phyloP scores from a whole-genome alignment of 2,113 vertebrate species.

The Anarrhichthys ocellatus region DNA sequence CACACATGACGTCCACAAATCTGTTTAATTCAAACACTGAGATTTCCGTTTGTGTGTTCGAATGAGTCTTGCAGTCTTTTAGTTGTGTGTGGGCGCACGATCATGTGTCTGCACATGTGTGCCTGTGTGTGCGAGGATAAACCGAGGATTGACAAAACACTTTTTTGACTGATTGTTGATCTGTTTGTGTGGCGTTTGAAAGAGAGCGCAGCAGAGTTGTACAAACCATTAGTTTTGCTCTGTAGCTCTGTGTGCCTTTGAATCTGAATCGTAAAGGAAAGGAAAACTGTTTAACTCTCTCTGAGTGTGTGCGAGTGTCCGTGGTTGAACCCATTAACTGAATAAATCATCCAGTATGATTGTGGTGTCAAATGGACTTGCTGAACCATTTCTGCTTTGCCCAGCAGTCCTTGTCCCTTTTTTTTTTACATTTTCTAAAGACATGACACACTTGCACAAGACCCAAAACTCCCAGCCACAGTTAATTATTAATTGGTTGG shows the following conservation, averaged over 20 bases:
- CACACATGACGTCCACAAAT: constrained; percentile 25
- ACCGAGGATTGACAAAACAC: constrained; percentile 43
- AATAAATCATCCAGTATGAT: constrained; percentile 66
- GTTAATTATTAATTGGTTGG: constrained; percentile 54
- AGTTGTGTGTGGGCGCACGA: constrained; percentile 23
- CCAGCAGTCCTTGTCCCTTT: constrained; percentile 43
- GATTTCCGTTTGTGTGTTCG: constrained; percentile 34
- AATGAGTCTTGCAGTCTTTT: constrained; percentile 31
- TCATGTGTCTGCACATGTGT: constrained; percentile 11
- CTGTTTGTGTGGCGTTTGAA: constrained; percentile 2
- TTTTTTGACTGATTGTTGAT: constrained; percentile 37
- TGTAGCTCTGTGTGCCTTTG: constrained; percentile 19
- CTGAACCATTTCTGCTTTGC: constrained; percentile 50
- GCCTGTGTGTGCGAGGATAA: constrained; percentile 49
- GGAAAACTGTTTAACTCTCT: constrained; percentile 45
- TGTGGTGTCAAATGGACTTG: constrained; percentile 53
- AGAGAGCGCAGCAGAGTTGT: constrained; percentile 14
- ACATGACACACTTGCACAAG: constrained; percentile 40
- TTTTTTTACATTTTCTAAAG: constrained; percentile 16
- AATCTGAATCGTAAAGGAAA: constrained; percentile 29
- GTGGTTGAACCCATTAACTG: constrained; percentile 61
- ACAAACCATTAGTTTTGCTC: constrained; percentile 38
- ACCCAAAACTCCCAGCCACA: constrained; percentile 22
- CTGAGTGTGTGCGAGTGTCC: constrained; percentile 5
- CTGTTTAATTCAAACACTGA: constrained; percentile 41